These are phyloP conservation scores for Chlorocebus sabaeus DNA, from an alignment of 2,113 vertebrate species.

Conservation along the genomic window DNA sequence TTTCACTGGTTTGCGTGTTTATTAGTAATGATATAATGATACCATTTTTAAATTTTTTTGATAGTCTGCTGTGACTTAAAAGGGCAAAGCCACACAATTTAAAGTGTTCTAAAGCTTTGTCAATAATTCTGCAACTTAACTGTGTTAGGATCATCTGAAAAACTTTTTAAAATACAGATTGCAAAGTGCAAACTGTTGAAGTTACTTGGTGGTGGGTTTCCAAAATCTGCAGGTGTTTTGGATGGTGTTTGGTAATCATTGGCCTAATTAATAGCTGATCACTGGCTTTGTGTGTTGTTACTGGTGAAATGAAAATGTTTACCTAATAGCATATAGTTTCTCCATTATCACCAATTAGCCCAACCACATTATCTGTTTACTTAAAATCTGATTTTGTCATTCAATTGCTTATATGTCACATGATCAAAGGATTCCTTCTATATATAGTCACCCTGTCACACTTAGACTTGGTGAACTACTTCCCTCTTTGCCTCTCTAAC, in stretches of 20 bases:
- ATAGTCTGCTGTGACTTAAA: neutral
- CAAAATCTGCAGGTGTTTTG: neutral
- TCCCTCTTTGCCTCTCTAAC: neutral
- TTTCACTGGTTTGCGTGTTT: neutral
- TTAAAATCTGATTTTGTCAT: neutral
- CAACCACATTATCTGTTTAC: neutral
- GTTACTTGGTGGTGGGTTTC: neutral
- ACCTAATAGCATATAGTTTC: neutral
- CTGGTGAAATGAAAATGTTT: neutral
- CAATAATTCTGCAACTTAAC: neutral
- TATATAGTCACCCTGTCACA: neutral
- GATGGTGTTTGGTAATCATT: neutral
- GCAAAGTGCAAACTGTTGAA: neutral
- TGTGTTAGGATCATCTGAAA: neutral
- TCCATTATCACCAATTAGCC: neutral
- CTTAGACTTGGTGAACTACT: neutral
- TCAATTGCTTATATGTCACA: neutral
- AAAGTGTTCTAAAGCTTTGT: neutral
- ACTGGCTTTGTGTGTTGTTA: neutral
- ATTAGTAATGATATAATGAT: neutral
- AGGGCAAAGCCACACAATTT: neutral
- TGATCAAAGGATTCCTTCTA: neutral
- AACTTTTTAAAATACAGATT: conserved; percentile 11
- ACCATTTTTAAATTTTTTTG: neutral
- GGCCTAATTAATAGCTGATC: neutral